Percentiles rank a stretch among this genome's conserved stretches.
Evolutionary conservation across 2,113 vertebrate species (phyloP).

Genomic region (Acanthisitta chloris): DNA sequence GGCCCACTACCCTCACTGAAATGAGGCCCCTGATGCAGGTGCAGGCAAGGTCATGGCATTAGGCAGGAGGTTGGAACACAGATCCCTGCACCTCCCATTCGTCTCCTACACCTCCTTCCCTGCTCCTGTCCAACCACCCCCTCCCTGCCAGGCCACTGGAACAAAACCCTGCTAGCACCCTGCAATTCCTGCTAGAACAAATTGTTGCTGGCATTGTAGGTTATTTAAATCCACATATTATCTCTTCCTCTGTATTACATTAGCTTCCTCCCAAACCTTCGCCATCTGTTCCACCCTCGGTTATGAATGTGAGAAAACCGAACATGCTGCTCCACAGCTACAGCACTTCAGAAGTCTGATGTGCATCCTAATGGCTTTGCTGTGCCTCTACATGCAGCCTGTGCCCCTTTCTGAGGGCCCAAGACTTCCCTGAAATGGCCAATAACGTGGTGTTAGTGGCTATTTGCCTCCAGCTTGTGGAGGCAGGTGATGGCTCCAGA

Average conservation of each 20-base stretch:
- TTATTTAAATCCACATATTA: slow-evolving; percentile 68
- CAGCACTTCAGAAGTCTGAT: slow-evolving; percentile 24
- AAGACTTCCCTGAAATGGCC: fast-evolving
- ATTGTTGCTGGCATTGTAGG: slow-evolving; percentile 61
- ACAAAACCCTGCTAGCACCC: not conserved
- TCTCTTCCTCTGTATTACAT: slow-evolving; percentile 64
- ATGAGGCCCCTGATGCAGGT: not conserved
- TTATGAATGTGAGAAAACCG: slow-evolving; percentile 66
- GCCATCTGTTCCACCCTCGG: slow-evolving; percentile 70
- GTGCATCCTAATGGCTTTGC: slow-evolving; percentile 48
- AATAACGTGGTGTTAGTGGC: not conserved
- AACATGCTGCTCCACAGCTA: slow-evolving; percentile 57
- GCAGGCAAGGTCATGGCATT: not conserved
- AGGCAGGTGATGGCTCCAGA: not conserved
- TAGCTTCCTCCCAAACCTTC: slow-evolving; percentile 68
- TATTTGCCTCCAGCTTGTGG: fast-evolving
- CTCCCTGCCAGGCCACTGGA: not conserved
- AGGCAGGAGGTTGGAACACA: not conserved
- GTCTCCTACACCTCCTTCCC: not conserved
- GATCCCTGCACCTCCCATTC: not conserved
- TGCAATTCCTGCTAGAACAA: slow-evolving; percentile 48
- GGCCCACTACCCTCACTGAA: fast-evolving
- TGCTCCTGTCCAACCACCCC: not conserved
- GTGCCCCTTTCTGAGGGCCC: not conserved
- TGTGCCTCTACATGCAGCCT: not conserved